Percentiles rank a stretch among this genome's conserved stretches.
Conservation (phyloP, 2,888 invertebrate species). For the Ophonus ardosiacus region DNA sequence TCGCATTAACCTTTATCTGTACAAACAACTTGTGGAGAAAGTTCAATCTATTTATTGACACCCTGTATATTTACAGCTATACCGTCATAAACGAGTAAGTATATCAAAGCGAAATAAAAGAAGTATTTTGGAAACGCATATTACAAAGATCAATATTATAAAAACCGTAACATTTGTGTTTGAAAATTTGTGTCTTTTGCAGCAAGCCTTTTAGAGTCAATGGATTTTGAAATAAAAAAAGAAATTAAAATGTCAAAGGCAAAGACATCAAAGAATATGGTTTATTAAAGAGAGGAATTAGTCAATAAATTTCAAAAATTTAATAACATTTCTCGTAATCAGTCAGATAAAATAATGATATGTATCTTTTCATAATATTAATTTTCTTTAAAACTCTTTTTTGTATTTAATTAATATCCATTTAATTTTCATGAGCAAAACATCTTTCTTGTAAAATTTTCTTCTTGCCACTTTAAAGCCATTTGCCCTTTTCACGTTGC, state of each 20-base stretch:
- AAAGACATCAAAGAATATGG: constrained; percentile 10
- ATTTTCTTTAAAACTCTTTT: neutral
- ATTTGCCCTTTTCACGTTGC: neutral
- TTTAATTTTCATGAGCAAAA: neutral
- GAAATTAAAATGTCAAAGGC: constrained; percentile 33
- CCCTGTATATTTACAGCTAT: too few relatives aligned
- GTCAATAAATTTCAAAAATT: neutral
- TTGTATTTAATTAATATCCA: neutral
- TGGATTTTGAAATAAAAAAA: neutral
- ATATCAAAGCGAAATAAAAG: too few relatives aligned
- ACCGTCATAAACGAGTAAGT: too few relatives aligned
- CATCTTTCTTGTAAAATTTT: neutral
- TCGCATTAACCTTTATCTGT: too few relatives aligned
- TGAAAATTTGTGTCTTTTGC: neutral
- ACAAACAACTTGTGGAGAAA: too few relatives aligned
- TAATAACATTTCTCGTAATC: neutral
- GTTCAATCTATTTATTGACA: too few relatives aligned
- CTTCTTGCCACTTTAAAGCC: neutral
- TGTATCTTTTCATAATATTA: neutral
- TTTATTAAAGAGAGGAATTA: constrained; percentile 1
- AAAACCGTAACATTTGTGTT: neutral
- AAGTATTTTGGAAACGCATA: too few relatives aligned
- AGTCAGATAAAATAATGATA: neutral
- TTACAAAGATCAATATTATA: neutral
- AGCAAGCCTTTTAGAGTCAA: neutral